These are phyloP conservation scores for Drosophila watanabei DNA, from an alignment of 1,140 invertebrate genomes.

Conservation along the genomic window DNA sequence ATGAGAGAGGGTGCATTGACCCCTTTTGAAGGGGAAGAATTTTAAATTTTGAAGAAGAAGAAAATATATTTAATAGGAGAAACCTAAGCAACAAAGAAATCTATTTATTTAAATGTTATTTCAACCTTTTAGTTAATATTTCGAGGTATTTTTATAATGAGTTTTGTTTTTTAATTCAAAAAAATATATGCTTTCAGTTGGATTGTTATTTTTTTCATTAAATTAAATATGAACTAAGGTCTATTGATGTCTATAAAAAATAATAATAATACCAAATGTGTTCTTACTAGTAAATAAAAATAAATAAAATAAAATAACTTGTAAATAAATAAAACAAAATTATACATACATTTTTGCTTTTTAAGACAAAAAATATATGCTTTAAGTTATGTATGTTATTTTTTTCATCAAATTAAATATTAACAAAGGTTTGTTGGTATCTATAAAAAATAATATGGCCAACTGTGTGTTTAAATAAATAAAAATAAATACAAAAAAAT, in stretches of 20 bases:
- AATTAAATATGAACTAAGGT: no score
- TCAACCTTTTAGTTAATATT: neutral
- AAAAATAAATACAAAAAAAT: neutral
- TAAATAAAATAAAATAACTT: neutral
- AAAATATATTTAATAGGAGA: neutral
- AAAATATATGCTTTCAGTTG: no score
- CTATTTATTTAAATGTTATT: neutral
- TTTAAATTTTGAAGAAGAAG: neutral
- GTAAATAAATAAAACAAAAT: no score
- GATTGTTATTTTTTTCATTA: no score
- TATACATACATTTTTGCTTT: no score
- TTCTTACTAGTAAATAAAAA: no score
- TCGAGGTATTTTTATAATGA: neutral
- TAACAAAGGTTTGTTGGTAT: neutral
- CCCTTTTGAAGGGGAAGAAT: constrained; percentile 4
- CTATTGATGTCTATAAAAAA: no score
- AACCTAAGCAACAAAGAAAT: neutral
- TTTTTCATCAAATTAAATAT: no score
- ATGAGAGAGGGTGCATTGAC: constrained; percentile 31
- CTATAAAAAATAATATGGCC: neutral
- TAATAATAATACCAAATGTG: no score
- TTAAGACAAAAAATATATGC: neutral
- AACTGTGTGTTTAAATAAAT: neutral
- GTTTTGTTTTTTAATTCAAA: neutral
- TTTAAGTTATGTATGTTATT: no score